Percentiles rank a stretch among this genome's conserved stretches.
Conservation (phyloP, 2,888 invertebrate genomes). For the Pristionchus maxplancki region DNA sequence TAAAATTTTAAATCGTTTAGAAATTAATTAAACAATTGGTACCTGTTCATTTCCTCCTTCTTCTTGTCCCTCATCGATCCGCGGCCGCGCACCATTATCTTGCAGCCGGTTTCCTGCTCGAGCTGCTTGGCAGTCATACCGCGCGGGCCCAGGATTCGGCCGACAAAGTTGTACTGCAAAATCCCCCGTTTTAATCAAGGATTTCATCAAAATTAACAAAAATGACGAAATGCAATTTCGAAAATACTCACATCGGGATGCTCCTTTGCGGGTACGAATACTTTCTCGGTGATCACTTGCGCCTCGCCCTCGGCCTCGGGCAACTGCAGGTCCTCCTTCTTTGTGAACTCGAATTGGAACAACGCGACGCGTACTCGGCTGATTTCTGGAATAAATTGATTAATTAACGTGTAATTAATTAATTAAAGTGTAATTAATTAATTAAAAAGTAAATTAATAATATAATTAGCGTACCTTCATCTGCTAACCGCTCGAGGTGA, state of each 20-base stretch:
- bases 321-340: slow-evolving; percentile 82
- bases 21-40: not conserved
- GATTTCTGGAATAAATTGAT: slow-evolving; percentile 86
- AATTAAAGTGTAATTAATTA: too few species aligned
- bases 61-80: slow-evolving; percentile 76
- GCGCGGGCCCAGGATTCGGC: slow-evolving; percentile 97
- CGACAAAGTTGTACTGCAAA: slow-evolving; percentile 98
- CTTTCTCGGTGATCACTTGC: slow-evolving; percentile 96
- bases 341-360: slow-evolving; percentile 98
- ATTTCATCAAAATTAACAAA: not conserved
- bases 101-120: slow-evolving; percentile 99
- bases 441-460: not conserved
- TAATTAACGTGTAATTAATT: not conserved
- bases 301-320: slow-evolving; percentile 80
- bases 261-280: slow-evolving; percentile 99
- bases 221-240: not conserved
- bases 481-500: slow-evolving; percentile 97
- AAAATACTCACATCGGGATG: slow-evolving; percentile 94
- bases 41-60: slow-evolving; percentile 60
- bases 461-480: slow-evolving; percentile 87
- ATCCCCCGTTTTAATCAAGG: not conserved
- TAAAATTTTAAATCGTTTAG: not conserved
- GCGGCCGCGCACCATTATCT: slow-evolving; percentile 93
- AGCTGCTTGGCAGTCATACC: slow-evolving; percentile 99
- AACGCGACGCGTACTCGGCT: slow-evolving; percentile 96